Evolutionary conservation across 2,888 invertebrate genomes (phyloP), one percentile per base, ranked within the genome.

Genomic region (Temnothorax ravouxi): DNA sequence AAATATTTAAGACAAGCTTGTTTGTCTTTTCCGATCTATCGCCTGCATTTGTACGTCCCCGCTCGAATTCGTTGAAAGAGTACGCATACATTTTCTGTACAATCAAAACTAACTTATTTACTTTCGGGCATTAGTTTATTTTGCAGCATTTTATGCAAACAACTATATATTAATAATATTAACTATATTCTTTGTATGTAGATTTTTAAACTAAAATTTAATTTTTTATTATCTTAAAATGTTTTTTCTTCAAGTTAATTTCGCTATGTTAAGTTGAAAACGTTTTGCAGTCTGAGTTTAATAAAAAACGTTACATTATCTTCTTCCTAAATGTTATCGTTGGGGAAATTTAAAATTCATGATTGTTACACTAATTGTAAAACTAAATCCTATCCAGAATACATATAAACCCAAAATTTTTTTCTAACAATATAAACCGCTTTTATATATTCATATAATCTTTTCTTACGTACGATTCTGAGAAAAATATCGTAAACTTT

Each of bases 1-100:
- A 80, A 80, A 80, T 80, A 80, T 80, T 71, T 80, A 71, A 80
- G 79, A 71, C 56, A 71, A 80, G 47, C 47, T 80, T 80, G 71
- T 80, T 80, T 80, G 59, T 79, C 79, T 80, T 80, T 61, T 50
- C 47, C 71, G 59, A 71, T 80, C 71, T 76, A 52, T 76, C 52
- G 76, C 41, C 76, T 71, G 61, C 71, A 79, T 79, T 71, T 71
- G 59, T 38, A 44, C 47, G 38, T 47, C 21, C 2, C 21, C 69
- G 69, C 47, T 69, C 29, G 13, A 79, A 69, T 44, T 69, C 18
- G 77, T 77, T 66, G 59, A 59, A 61, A 59, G 59, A 80, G 71
- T 54, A 54, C 13, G 38, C 41, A 44, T 47, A 80, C 59, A 50
- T 71, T 71, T 80, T 38, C 59, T 15, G 21, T 44, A 41, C 59